Evolutionary conservation across 2,888 invertebrate species (phyloP), one percentile per base, ranked within the genome.

Genomic region (Zele albiditarsus): DNA sequence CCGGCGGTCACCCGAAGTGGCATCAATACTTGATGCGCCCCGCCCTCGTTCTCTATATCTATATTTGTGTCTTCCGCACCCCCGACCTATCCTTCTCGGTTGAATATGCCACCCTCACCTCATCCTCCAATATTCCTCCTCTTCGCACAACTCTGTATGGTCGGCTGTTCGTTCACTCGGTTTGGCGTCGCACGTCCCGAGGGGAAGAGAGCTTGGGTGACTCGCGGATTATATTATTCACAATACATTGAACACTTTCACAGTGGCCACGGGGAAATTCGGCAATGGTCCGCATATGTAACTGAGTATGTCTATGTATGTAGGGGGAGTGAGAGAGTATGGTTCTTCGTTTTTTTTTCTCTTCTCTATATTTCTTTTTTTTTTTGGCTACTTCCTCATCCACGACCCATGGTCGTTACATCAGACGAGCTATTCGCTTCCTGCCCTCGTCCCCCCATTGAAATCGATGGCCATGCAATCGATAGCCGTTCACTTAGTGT

Each of bases 231-330:
- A 87, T 85, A 87, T 87, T 88, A 88, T 88, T 88, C 85, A 84
- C 87, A 85, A 87, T 84, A 88, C 88, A 88, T 87, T 86, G 86
- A 86, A 82, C 85, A 84, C 85, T 87, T 85, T 88, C 82, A 84
- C 80, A 83, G 83, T 80, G 82, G 79, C 82, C 82, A 81, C 79
- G 79, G 77, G 80, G 78, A 82, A 82, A 82, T 82, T 82, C 75
- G 79, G 76, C 75, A 82, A 80, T 80, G 80, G 80, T 80, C 77
- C 80, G 79, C 57, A 57, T 46, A 78, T 77, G 74, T 76, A 70
- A 38, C 57, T 71, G 42, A 46, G 75, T 65, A 62, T 31, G 16
- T 62, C 14, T 27, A 60, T 60, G 8, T 42, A 42, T 53, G 5
- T 8, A 16, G n/a, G 14, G 53, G 6, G 8, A 1, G 23, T 10